A percentile compares a stretch with the other conserved stretches of the same genome.
phyloP scores from a whole-genome alignment of 1,140 invertebrate genomes.

The Lethocerus indicus region DNA sequence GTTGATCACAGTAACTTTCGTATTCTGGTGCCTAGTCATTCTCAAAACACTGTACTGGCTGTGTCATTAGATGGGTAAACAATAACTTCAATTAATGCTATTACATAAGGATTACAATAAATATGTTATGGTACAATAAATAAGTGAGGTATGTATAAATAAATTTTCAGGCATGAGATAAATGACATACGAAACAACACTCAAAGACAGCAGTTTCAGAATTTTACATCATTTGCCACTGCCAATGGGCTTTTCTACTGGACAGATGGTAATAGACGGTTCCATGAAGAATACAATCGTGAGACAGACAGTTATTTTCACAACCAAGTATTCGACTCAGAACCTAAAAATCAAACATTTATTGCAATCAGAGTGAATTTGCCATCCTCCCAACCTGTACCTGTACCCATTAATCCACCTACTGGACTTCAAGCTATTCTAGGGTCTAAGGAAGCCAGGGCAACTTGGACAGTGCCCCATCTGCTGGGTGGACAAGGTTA shows the following conservation, averaged over 20 bases:
- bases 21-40: conserved; percentile 53
- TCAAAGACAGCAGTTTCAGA: conserved; percentile 54
- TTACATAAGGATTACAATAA: background rate
- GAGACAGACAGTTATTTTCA: conserved; percentile 50
- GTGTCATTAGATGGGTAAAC: conserved; percentile 62
- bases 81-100: background rate
- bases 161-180: conserved; percentile 39
- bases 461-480: conserved; percentile 62
- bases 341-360: conserved; percentile 29
- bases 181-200: conserved; percentile 54
- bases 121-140: background rate
- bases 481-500: conserved; percentile 55
- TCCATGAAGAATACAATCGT: conserved; percentile 52
- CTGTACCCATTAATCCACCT: conserved; percentile 59
- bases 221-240: conserved; percentile 55
- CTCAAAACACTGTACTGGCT: conserved; percentile 56
- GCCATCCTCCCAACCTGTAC: conserved; percentile 49
- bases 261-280: conserved; percentile 55
- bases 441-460: conserved; percentile 47
- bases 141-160: background rate
- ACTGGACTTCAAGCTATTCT: conserved; percentile 59
- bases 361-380: conserved; percentile 38
- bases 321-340: conserved; percentile 40
- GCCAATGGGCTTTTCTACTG: conserved; percentile 64
- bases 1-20: conserved; percentile 67